These are phyloP conservation scores for Heteromyza rotundicornis DNA, from an alignment of 2,888 invertebrate species.

Conservation along the genomic window DNA sequence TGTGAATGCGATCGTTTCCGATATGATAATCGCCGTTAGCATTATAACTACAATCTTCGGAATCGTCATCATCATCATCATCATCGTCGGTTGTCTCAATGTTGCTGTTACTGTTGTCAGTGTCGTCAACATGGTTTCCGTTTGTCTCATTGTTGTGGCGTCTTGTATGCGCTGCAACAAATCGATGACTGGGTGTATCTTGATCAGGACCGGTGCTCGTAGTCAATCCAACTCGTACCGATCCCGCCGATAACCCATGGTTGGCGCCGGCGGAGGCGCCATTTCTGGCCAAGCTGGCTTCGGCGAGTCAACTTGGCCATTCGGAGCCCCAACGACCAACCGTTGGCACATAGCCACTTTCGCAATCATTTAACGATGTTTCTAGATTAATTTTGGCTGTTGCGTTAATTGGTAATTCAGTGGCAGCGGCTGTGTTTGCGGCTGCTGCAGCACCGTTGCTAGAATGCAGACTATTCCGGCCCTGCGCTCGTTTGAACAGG, in stretches of 20 bases:
- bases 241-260: slow-evolving; percentile 58
- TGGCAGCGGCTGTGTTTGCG: slow-evolving; percentile 46
- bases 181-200: slow-evolving; percentile 41
- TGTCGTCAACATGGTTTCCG: slow-evolving; percentile 33
- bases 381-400: slow-evolving; percentile 62
- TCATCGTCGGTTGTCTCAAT: slow-evolving; percentile 43
- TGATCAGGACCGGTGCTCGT: slow-evolving; percentile 49
- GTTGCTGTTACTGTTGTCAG: slow-evolving; percentile 24
- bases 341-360: slow-evolving; percentile 73
- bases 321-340: slow-evolving; percentile 92
- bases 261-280: slow-evolving; percentile 53
- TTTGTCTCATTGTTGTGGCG: slow-evolving; percentile 28
- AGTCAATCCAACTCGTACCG: slow-evolving; percentile 61
- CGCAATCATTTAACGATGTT: slow-evolving; percentile 65
- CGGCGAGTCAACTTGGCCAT: slow-evolving; percentile 98
- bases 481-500: slow-evolving; percentile 66
- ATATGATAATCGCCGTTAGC: slow-evolving; percentile 21
- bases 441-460: slow-evolving; percentile 51
- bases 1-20: slow-evolving; percentile 19
- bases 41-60: too few species aligned
- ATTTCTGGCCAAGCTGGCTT: slow-evolving; percentile 65
- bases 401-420: slow-evolving; percentile 46
- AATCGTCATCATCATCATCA: slow-evolving; percentile 40
- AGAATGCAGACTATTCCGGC: slow-evolving; percentile 65
- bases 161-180: slow-evolving; percentile 22